Evolutionary conservation across 2,797 vertebrate species (phyloP), one percentile per base, ranked within the genome.

Genomic region (Serranus cabrilla): DNA sequence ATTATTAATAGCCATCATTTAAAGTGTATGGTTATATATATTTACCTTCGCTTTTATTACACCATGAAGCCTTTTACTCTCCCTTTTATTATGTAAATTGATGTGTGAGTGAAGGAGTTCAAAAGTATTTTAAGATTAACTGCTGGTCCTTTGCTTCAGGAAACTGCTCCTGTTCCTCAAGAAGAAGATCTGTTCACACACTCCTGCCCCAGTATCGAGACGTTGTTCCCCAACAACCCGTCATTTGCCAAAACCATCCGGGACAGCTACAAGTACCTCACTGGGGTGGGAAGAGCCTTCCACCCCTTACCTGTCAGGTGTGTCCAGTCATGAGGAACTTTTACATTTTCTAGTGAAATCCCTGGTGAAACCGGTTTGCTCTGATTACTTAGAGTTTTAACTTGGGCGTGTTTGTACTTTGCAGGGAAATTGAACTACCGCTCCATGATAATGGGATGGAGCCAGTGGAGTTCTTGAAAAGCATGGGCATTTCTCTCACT

Each of bases 171-270:
- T 57, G 57, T 65, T 11, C 8, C 72, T 40, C 86, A 76, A 31
- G 92, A 93, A 25, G 94, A 95, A 13, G 94, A 95, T 78, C 85
- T 93, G 72, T 96, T 96, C 85, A 93, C 94, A 59, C 87, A 95
- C 82, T 94, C 95, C 43, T 96, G 96, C 75, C 96, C 96, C 78
- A 96, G 95, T 80, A 87, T 93, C 11, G 94, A 96, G 79, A 95
- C 94, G 0, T 85, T 96, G 62, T 96, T 96, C 64, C 96, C 96
- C 56, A 95, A 96, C 92, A 96, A 96, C 86, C 96, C 96, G 1
- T 90, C 94, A 18, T 96, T 95, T 77, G 95, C 96, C 78, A 96
- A 95, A 90, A 94, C 93, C 83, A 96, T 96, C 81, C 90, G 96
- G 47, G 95, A 96, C 20, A 18, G 94, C 76, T 96, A 95, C 87